Evolutionary conservation across 2,113 vertebrate genomes (phyloP).

Genomic region (Australoheros scitulus): DNA sequence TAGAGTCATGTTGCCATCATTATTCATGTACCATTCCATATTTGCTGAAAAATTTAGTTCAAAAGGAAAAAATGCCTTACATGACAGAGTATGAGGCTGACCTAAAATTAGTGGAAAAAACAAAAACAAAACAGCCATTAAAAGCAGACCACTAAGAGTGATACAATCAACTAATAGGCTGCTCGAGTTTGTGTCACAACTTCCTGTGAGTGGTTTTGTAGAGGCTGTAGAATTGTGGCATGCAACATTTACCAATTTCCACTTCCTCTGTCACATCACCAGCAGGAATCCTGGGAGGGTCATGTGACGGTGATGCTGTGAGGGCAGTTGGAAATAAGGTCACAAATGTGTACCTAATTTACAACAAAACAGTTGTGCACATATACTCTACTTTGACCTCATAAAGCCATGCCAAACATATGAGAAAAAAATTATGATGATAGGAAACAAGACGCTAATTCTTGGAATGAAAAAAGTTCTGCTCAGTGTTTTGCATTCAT

Average conservation of each 20-base stretch:
- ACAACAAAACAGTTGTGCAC: not conserved
- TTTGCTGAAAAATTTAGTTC: slow-evolving; percentile 55
- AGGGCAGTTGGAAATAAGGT: not conserved
- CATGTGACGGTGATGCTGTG: slow-evolving; percentile 6
- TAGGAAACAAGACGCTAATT: not conserved
- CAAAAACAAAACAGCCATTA: not conserved
- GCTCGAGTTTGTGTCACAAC: not conserved
- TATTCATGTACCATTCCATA: slow-evolving; percentile 79
- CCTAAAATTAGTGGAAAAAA: slow-evolving; percentile 67
- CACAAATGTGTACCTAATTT: not conserved
- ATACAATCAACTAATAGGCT: not conserved
- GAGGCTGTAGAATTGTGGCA: not conserved
- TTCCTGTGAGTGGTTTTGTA: not conserved
- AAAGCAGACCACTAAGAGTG: not conserved
- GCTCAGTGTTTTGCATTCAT: not conserved
- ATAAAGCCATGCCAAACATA: not conserved
- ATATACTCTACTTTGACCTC: not conserved
- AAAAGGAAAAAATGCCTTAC: slow-evolving; percentile 80
- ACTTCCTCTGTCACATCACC: slow-evolving; percentile 38
- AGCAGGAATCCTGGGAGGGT: slow-evolving; percentile 51
- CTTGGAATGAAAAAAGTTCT: not conserved
- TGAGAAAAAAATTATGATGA: not conserved
- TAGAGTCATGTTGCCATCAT: slow-evolving; percentile 50
- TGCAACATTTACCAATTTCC: slow-evolving; percentile 62
- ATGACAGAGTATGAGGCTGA: slow-evolving; percentile 77